phyloP scores from a whole-genome alignment of 2,888 invertebrate species.

The Hypolimnas misippus region DNA sequence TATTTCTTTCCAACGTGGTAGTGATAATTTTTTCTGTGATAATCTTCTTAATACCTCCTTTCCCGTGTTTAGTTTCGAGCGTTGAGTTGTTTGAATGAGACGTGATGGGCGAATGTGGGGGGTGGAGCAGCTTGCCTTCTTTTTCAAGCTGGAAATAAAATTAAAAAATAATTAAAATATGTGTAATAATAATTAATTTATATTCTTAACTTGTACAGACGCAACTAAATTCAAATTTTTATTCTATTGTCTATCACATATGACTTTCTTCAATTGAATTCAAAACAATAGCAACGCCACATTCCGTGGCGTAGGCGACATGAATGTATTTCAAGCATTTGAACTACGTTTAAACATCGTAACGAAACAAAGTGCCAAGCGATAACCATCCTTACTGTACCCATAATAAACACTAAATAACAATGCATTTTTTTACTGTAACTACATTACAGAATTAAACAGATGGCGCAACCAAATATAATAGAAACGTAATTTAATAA shows the following conservation, averaged over 20 bases:
- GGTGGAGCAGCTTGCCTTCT: conserved; percentile 74
- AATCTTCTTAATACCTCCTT: conserved; percentile 78
- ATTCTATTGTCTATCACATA: conserved; percentile 30
- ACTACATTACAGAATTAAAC: background rate
- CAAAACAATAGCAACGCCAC: conserved; percentile 64
- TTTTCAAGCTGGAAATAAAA: conserved; percentile 75
- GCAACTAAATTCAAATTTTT: conserved; percentile 2
- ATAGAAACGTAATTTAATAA: conserved; percentile 26
- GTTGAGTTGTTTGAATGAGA: conserved; percentile 79
- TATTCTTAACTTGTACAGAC: background rate
- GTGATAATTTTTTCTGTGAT: conserved; percentile 78
- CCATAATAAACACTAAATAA: conserved; percentile 47
- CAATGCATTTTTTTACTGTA: conserved; percentile 28
- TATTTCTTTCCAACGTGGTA: conserved; percentile 75
- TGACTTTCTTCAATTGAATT: conserved; percentile 36
- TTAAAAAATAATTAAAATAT: conserved; percentile 9
- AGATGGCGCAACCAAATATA: conserved; percentile 18
- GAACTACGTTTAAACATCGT: conserved; percentile 52
- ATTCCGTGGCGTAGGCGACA: conserved; percentile 63
- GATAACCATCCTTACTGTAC: conserved; percentile 55
- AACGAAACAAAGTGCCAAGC: conserved; percentile 50
- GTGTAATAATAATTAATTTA: background rate
- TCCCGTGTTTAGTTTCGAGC: conserved; percentile 75
- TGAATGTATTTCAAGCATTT: conserved; percentile 68
- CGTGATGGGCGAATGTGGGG: conserved; percentile 73